phyloP scores from a whole-genome alignment of 1,140 invertebrate genomes.

The Pseudomyrmex pallidus region DNA sequence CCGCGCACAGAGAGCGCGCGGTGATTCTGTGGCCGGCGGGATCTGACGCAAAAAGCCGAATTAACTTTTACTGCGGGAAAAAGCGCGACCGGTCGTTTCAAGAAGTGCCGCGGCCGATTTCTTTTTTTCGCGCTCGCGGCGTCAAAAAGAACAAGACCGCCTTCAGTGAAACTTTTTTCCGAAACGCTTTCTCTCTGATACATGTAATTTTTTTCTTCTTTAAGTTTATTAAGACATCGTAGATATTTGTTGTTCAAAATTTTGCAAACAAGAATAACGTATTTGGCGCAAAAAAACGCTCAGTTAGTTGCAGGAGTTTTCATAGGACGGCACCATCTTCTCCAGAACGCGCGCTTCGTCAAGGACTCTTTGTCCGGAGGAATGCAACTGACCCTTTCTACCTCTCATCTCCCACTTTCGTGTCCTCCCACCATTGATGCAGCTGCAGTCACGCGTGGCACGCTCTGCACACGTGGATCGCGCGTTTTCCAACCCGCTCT shows the following conservation, averaged over 20 bases:
- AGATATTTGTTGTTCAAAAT: background rate
- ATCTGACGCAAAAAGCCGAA: slow-evolving; percentile 69
- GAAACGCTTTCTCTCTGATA: background rate
- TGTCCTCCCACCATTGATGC: slow-evolving; percentile 63
- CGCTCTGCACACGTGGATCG: slow-evolving; percentile 83
- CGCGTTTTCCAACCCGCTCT: slow-evolving; percentile 75
- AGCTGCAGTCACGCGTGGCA: slow-evolving; percentile 81
- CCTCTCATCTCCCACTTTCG: slow-evolving; percentile 26
- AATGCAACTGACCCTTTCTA: slow-evolving; percentile 53
- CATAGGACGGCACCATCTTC: slow-evolving; percentile 6
- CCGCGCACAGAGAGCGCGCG: slow-evolving; percentile 46
- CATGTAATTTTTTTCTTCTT: background rate
- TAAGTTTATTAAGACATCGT: background rate
- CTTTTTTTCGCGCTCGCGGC: slow-evolving; percentile 46
- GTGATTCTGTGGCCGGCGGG: slow-evolving; percentile 4
- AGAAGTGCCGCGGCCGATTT: slow-evolving; percentile 27
- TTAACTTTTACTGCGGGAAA: slow-evolving; percentile 80
- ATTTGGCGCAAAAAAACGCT: background rate
- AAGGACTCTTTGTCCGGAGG: slow-evolving; percentile 30
- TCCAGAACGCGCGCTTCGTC: background rate
- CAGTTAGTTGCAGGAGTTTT: background rate
- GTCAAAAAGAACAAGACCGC: slow-evolving; percentile 11
- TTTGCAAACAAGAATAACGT: background rate
- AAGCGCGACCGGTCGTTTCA: slow-evolving; percentile 61
- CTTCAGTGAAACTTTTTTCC: background rate